phyloP scores from a whole-genome alignment of 1,140 invertebrate genomes.

The Heliothis virescens region DNA sequence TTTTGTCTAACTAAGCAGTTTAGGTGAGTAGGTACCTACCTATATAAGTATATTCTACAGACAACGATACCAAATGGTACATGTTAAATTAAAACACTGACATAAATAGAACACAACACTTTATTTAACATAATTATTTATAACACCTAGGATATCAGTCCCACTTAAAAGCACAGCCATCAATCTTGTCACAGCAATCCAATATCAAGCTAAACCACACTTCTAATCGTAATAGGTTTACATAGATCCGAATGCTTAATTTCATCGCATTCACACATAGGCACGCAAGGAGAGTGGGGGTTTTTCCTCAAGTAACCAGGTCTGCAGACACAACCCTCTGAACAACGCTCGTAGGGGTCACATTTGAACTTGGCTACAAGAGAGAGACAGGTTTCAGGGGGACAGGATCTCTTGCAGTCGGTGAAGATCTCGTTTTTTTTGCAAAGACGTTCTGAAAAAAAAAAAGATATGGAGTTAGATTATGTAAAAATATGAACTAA shows the following conservation, averaged over 20 bases:
- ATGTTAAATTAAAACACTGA: neutral
- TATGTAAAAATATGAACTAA: neutral
- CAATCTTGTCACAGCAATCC: no score
- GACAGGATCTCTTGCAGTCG: slow-evolving; percentile 27
- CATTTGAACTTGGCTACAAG: slow-evolving; percentile 15
- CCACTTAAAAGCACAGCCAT: no score
- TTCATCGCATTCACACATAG: neutral
- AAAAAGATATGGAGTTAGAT: neutral
- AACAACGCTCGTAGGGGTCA: neutral
- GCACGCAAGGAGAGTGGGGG: neutral
- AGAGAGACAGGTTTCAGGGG: slow-evolving; percentile 30
- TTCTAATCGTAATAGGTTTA: no score
- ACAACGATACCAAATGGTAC: no score
- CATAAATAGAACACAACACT: neutral
- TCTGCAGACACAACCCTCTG: neutral
- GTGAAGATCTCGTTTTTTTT: slow-evolving; percentile 38
- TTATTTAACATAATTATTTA: no score
- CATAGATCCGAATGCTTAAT: no score
- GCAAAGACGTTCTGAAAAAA: slow-evolving; percentile 1
- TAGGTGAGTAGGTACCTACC: no score
- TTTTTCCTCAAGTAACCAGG: neutral
- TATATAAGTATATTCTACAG: no score
- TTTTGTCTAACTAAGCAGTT: no score
- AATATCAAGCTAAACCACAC: no score
- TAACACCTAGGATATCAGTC: no score